These are phyloP conservation scores for Sphaerodactylus townsendi DNA, from an alignment of 2,113 vertebrate species.

Conservation along the genomic window DNA sequence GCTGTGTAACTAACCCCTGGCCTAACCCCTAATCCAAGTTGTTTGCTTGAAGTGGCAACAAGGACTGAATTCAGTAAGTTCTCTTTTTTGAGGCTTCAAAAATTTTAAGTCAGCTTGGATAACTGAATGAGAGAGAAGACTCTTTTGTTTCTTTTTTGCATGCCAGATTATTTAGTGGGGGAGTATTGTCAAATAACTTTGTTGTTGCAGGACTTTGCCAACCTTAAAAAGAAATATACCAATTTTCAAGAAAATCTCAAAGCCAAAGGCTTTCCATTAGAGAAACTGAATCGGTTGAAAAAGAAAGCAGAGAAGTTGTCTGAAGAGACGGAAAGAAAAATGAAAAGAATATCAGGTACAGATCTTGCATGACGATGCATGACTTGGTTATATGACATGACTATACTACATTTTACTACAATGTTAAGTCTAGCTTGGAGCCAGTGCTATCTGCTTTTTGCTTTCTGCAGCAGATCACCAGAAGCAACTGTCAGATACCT, in stretches of 20 bases:
- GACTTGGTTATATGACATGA: background rate
- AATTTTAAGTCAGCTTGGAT: background rate
- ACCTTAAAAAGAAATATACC: slow-evolving; percentile 68
- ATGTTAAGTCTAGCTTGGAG: no score
- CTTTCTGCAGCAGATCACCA: background rate
- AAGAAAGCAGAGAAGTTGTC: slow-evolving; percentile 74
- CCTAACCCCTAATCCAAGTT: background rate
- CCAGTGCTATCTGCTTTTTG: background rate
- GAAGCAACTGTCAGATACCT: background rate
- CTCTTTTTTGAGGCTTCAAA: background rate
- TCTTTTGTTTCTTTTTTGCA: background rate
- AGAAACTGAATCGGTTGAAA: slow-evolving; percentile 75
- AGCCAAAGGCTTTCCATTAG: slow-evolving; percentile 38
- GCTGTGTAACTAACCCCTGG: background rate
- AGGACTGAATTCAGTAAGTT: background rate
- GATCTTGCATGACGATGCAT: background rate
- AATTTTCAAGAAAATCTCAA: slow-evolving; percentile 72
- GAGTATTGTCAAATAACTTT: slow-evolving; percentile 11
- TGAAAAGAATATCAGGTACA: slow-evolving; percentile 79
- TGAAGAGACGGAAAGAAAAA: slow-evolving; percentile 76
- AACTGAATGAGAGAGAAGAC: no score
- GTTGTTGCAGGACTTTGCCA: slow-evolving; percentile 75
- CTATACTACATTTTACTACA: background rate
- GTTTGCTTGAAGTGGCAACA: no score
- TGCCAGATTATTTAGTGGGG: background rate